Conservation (phyloP, 2,888 invertebrate species). For the Eupithecia subumbrata region DNA sequence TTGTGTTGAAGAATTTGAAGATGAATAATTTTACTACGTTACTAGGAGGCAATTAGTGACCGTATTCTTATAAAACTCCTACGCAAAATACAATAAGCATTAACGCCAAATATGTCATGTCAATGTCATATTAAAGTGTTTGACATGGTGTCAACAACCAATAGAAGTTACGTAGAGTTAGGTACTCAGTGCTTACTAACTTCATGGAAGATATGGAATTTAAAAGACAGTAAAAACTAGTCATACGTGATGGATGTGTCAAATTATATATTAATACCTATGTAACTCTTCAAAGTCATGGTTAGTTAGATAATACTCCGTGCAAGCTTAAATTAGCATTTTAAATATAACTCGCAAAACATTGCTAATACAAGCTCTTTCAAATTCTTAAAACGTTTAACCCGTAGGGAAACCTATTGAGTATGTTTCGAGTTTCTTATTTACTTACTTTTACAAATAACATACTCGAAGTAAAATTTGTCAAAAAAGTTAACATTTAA, state of each 20-base stretch:
- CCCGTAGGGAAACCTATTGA: neutral
- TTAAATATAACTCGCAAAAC: neutral
- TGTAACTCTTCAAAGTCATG: neutral
- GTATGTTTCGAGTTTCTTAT: neutral
- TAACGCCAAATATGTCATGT: neutral
- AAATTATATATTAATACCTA: neutral
- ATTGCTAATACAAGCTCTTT: neutral
- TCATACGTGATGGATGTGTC: neutral
- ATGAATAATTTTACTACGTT: neutral
- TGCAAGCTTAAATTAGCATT: neutral
- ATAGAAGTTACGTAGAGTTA: neutral
- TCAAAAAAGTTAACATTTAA: too few species aligned
- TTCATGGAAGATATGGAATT: neutral
- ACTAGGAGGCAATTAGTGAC: neutral
- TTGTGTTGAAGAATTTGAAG: neutral
- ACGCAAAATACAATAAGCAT: neutral
- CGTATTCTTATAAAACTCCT: neutral
- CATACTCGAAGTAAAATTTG: too few species aligned
- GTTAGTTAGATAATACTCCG: neutral
- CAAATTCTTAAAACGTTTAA: neutral
- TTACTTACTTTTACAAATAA: neutral
- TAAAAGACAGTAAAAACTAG: neutral
- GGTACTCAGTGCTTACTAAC: neutral
- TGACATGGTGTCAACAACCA: neutral
- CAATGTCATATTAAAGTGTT: neutral